Conservation (phyloP, 1,140 invertebrate species). For the Dryas iulia region DNA sequence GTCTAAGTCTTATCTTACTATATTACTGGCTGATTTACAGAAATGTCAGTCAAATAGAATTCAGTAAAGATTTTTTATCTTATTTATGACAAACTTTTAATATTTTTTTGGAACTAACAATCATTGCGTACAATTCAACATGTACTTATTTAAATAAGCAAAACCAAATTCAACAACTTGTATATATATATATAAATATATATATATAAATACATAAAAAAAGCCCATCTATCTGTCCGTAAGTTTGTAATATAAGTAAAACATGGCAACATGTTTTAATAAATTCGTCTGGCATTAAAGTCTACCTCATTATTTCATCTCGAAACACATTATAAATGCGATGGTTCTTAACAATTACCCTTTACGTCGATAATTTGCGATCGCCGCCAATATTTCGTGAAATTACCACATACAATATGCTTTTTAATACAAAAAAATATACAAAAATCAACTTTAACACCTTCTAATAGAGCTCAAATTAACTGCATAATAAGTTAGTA, state of each 20-base stretch:
- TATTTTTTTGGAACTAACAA: too few species aligned
- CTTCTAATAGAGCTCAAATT: background rate
- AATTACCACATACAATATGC: constrained; percentile 29
- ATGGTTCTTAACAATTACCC: constrained; percentile 57
- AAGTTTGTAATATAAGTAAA: background rate
- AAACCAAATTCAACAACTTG: background rate
- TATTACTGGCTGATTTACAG: too few species aligned
- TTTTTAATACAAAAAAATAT: background rate
- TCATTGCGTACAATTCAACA: too few species aligned
- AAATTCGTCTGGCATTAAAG: constrained; percentile 32
- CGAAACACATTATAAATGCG: constrained; percentile 51
- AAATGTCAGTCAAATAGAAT: too few species aligned
- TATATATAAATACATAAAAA: background rate
- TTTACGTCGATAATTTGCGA: constrained; percentile 67
- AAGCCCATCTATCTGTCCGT: background rate
- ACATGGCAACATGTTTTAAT: constrained; percentile 17
- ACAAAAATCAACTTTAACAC: constrained; percentile 9
- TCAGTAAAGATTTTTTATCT: too few species aligned
- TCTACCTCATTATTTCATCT: constrained; percentile 50
- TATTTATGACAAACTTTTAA: too few species aligned
- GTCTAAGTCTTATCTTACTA: too few species aligned
- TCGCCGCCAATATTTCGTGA: constrained; percentile 54
- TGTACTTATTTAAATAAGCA: too few species aligned
- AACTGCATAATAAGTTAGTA: constrained; percentile 7
- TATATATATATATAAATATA: background rate